Evolutionary conservation across 2,888 invertebrate genomes (phyloP).

Genomic region (Phrixothrix hirtus): DNA sequence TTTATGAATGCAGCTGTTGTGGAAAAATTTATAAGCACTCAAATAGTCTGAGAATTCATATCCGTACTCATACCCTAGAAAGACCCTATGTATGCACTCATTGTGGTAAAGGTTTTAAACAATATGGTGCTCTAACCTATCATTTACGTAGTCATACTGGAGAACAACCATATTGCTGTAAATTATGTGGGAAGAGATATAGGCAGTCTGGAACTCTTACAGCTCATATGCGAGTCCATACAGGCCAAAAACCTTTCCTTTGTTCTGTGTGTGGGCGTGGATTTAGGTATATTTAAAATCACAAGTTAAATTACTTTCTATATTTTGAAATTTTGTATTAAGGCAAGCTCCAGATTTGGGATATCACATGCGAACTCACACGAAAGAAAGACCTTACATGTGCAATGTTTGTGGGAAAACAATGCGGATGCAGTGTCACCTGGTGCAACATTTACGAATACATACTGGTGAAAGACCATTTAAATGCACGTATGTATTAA

Average conservation of each 20-base stretch:
- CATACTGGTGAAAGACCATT: conserved; percentile 47
- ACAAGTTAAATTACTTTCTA: no score
- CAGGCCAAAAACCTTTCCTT: conserved; percentile 45
- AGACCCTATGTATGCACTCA: conserved; percentile 48
- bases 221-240: conserved; percentile 50
- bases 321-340: conserved; percentile 5
- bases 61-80: conserved; percentile 49
- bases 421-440: conserved; percentile 49
- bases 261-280: conserved; percentile 45
- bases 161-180: conserved; percentile 47
- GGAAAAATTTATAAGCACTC: conserved; percentile 37
- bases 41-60: conserved; percentile 47
- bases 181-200: conserved; percentile 49
- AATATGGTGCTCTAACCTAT: conserved; percentile 45
- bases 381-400: conserved; percentile 50
- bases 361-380: conserved; percentile 51
- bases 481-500: conserved; percentile 37
- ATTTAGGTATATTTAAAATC: conserved; percentile 35
- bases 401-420: conserved; percentile 50
- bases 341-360: conserved; percentile 47
- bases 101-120: conserved; percentile 49
- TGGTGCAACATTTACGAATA: conserved; percentile 45
- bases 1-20: conserved; percentile 35
- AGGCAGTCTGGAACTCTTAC: conserved; percentile 49
- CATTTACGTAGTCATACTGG: conserved; percentile 49